These are phyloP conservation scores for Falco peregrinus DNA, from an alignment of 2,797 vertebrate species.

Conservation along the genomic window DNA sequence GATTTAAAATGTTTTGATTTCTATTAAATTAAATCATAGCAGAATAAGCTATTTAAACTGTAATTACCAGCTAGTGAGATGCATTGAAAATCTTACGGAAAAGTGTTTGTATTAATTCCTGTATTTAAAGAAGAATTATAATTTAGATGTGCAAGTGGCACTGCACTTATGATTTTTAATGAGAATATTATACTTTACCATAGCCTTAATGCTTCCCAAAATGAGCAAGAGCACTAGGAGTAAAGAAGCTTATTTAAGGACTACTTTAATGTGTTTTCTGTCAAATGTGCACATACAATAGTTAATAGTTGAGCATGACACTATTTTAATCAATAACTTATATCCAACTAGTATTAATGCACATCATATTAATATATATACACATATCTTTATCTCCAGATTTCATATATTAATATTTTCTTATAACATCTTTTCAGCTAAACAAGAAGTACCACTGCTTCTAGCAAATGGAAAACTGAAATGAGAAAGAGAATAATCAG, in stretches of 20 bases:
- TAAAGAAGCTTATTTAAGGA: neutral
- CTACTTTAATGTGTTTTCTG: neutral
- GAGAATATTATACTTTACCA: neutral
- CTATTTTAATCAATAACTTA: neutral
- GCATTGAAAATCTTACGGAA: neutral
- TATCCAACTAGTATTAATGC: neutral
- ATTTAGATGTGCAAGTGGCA: neutral
- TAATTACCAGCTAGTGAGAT: neutral
- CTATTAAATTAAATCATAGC: neutral
- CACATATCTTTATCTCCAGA: neutral
- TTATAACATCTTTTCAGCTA: neutral
- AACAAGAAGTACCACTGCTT: neutral
- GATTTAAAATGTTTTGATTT: neutral
- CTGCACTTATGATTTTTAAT: neutral
- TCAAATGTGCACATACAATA: neutral
- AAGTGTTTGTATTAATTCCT: neutral
- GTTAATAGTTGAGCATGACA: neutral
- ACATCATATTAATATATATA: fast-evolving
- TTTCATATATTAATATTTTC: neutral
- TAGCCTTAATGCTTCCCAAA: neutral
- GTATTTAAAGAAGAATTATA: neutral
- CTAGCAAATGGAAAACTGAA: neutral
- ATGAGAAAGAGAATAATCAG: neutral
- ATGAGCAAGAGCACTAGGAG: neutral
- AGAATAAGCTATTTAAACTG: neutral